phyloP scores from a whole-genome alignment of 2,797 vertebrate genomes.

The Acrossocheilus wenchowensis region DNA sequence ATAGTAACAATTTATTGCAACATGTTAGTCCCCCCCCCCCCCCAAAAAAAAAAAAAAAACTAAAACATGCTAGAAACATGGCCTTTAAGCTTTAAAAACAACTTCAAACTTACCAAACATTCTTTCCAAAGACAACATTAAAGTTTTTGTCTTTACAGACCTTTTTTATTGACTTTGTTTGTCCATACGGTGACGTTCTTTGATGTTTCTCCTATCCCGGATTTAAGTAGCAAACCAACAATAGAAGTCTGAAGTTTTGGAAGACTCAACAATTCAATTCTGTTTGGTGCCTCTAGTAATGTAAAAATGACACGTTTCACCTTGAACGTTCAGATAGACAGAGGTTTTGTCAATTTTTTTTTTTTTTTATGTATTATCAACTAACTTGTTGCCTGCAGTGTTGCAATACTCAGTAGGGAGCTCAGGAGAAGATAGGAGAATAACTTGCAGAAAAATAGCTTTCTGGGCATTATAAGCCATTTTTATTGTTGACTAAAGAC shows the following conservation, averaged over 20 bases:
- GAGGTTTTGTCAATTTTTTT: not conserved
- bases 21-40: no score
- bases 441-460: conserved; percentile 46
- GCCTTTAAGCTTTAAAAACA: not conserved
- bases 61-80: no score
- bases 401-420: conserved; percentile 1
- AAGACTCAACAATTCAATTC: not conserved
- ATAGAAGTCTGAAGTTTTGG: not conserved
- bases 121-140: no score
- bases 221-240: not conserved
- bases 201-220: not conserved
- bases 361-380: not conserved
- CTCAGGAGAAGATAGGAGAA: conserved; percentile 48
- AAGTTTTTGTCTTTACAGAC: not conserved
- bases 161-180: not conserved
- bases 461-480: conserved; percentile 59
- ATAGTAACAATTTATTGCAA: not conserved
- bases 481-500: conserved; percentile 68
- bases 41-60: no score
- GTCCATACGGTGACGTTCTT: not conserved
- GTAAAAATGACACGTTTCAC: not conserved
- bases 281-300: not conserved
- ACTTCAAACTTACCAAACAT: no score
- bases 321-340: conserved; percentile 27
- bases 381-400: conserved; percentile 23